Evolutionary conservation across 2,797 vertebrate genomes (phyloP).

Genomic region (Antennarius maculatus): DNA sequence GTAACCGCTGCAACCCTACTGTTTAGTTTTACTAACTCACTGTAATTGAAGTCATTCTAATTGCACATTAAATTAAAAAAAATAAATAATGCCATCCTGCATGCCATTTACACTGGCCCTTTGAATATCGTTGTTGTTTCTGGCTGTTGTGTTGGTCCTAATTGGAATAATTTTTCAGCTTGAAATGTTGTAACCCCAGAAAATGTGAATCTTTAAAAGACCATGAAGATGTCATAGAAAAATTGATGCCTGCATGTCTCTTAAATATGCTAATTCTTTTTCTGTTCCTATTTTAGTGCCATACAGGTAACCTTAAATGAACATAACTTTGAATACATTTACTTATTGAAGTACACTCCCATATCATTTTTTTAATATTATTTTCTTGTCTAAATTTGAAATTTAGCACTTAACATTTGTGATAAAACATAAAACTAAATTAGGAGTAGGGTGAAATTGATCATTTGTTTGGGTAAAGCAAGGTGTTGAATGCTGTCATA

Average conservation of each 20-base stretch:
- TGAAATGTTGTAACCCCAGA: constrained; percentile 50
- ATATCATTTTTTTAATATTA: not conserved
- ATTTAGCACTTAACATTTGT: not conserved
- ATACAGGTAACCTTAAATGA: not conserved
- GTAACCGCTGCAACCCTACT: not conserved
- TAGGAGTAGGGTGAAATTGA: too few species aligned
- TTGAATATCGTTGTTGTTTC: constrained; percentile 41
- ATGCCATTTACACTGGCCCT: constrained; percentile 38
- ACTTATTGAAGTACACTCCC: not conserved
- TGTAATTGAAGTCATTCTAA: constrained; percentile 5
- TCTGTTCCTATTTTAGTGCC: not conserved
- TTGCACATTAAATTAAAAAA: not conserved
- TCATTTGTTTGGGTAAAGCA: too few species aligned
- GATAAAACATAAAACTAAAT: not conserved
- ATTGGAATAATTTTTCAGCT: constrained; percentile 38
- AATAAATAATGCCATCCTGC: constrained; percentile 29
- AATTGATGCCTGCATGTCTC: constrained; percentile 63
- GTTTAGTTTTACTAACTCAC: not conserved
- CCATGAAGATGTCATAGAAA: constrained; percentile 44
- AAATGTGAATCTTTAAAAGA: constrained; percentile 52
- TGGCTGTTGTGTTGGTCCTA: constrained; percentile 39
- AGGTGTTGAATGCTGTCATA: not conserved
- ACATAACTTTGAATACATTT: constrained; percentile 7
- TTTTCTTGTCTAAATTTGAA: not conserved
- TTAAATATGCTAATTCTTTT: constrained; percentile 21